phyloP scores from a whole-genome alignment of 2,888 invertebrate genomes.

The Toxonevra muliebris region DNA sequence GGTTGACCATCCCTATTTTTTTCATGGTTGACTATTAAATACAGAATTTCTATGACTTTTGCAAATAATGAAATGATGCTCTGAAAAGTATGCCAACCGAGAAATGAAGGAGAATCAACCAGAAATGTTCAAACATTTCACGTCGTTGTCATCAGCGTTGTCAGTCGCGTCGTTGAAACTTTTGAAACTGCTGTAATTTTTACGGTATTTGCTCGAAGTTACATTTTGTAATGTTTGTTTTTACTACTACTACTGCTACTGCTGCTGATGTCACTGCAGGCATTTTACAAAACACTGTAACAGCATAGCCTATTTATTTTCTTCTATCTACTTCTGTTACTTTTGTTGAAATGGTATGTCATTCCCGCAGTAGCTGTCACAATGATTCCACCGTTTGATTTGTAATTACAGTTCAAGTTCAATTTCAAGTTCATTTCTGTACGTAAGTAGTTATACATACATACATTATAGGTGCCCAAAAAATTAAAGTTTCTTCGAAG shows the following conservation, averaged over 20 bases:
- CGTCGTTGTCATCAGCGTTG: not conserved
- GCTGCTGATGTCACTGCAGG: no score
- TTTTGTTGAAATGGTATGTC: not conserved
- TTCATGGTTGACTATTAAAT: no score
- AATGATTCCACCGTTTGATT: not conserved
- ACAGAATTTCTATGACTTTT: no score
- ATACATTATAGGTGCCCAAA: no score
- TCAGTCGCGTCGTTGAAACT: no score
- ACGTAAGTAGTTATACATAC: no score
- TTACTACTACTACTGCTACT: not conserved
- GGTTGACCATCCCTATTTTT: no score
- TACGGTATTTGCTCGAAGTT: no score
- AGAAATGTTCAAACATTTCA: not conserved
- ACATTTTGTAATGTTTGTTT: not conserved
- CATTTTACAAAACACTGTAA: no score
- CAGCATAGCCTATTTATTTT: not conserved
- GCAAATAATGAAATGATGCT: not conserved
- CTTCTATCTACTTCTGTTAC: not conserved
- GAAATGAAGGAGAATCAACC: not conserved
- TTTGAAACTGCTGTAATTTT: no score
- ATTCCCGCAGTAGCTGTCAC: not conserved
- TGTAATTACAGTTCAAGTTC: conserved; percentile 2
- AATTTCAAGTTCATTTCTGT: not conserved
- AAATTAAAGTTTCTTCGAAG: no score
- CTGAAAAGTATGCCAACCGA: not conserved